Base-by-base conservation (phyloP, 2,888 invertebrate genomes). In the Troglohyphantes excavatus region DNA sequence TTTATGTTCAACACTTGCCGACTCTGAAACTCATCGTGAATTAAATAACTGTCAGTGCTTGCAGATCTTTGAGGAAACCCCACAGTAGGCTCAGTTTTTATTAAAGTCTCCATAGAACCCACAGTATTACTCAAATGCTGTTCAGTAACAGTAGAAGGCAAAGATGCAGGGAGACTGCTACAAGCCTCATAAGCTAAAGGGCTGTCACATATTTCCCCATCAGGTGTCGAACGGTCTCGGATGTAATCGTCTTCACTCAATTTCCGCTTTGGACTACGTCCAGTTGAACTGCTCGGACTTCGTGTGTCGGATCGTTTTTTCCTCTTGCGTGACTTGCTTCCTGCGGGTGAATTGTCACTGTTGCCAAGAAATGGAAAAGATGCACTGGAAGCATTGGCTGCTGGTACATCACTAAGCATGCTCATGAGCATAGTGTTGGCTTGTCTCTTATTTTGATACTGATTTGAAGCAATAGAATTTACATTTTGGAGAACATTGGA, bases 241-340 rank as follows among this genome's bases (percentile, higher is more conserved):
- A 78, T 72, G 29, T 89, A 76, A 81, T 92, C 92, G 53, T 92
- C 92, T 61, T 92, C 92, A 79, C 92, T 92, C 75, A 92, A 53
- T 91, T 93, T 92, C 68, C 93, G 92, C 90, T 93, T 93, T 1
- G 93, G 93, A 91, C 93, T 93, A 81, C 93, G 92, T 2, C 93
- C 93, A 0, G 91, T 91, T 9, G 91, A 84, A 73, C 91, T 90
- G 9, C 92, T 92, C 9, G 93, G 93, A 83, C 92, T 93, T 65
- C 93, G 91, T 81, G 92, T 93, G n/a, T 92, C 92, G 17, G 82
- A 81, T 27, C 86, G 86, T 17, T 83, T 90, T 75, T 92, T 92
- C 11, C 92, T 90, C 79, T 92, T 92, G 27, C 91, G 90, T 26
- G 91, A 90, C 67, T 92, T 92, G 5, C 91, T 76, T 67, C 91